Conservation (phyloP, 2,888 invertebrate genomes). For the Thelaira solivaga region DNA sequence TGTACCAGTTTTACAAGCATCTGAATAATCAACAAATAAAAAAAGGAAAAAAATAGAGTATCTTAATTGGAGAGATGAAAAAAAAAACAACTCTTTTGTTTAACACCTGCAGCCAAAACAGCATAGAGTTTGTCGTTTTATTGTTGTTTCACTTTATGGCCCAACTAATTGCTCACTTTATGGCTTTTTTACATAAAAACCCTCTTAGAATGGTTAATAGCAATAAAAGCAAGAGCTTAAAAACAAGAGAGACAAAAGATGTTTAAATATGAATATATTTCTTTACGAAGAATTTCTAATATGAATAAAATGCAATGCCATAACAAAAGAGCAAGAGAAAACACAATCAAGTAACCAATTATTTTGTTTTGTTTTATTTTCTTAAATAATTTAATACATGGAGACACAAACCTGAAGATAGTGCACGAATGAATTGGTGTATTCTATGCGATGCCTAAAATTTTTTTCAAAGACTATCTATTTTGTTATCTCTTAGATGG, state of each 20-base stretch:
- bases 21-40: slow-evolving; percentile 11
- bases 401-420: not conserved
- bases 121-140: slow-evolving; percentile 25
- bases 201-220: slow-evolving; percentile 21
- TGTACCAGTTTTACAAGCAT: slow-evolving; percentile 21
- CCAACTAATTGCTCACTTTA: slow-evolving; percentile 56
- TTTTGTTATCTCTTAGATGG: not conserved
- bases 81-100: slow-evolving; percentile 34
- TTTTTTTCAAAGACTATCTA: not conserved
- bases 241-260: slow-evolving; percentile 4
- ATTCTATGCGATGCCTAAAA: not conserved
- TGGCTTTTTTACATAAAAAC: slow-evolving; percentile 48
- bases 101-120: slow-evolving; percentile 55
- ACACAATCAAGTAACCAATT: slow-evolving; percentile 7
- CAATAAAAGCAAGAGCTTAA: not conserved
- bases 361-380: no score
- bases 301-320: not conserved
- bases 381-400: slow-evolving; percentile 30
- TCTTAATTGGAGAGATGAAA: slow-evolving; percentile 30
- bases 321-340: not conserved
- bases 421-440: not conserved
- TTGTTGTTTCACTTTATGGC: slow-evolving; percentile 29
- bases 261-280: slow-evolving; percentile 1
- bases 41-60: not conserved
- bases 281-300: slow-evolving; percentile 12